Percentiles rank a stretch among this genome's conserved stretches.
phyloP scores from a whole-genome alignment of 2,113 vertebrate species.

The Pogonocichla stellata region DNA sequence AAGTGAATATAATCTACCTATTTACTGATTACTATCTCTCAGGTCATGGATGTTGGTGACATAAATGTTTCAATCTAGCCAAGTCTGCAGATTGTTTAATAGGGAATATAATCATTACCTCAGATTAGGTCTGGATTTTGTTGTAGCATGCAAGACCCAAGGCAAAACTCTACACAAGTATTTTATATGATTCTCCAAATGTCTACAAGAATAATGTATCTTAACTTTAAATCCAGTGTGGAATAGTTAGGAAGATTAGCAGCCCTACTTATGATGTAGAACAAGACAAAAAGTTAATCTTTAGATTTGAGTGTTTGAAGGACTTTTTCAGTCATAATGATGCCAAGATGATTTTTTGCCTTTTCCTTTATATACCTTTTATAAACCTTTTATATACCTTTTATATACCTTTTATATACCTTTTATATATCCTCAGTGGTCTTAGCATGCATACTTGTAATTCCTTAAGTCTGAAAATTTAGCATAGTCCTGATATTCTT shows the following conservation, averaged over 20 bases:
- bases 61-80: not conserved
- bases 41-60: not conserved
- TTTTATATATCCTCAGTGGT: not conserved
- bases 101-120: not conserved
- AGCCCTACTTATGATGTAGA: not conserved
- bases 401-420: no score
- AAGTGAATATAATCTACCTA: not conserved
- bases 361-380: not conserved
- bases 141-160: not conserved
- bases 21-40: not conserved
- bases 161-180: not conserved
- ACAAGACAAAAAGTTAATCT: not conserved
- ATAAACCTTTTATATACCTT: no score
- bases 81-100: not conserved
- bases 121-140: not conserved
- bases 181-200: not conserved
- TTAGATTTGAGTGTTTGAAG: not conserved
- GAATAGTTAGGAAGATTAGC: not conserved
- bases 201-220: not conserved
- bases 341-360: not conserved
- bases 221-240: not conserved
- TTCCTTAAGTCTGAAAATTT: not conserved
- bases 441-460: not conserved
- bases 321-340: not conserved
- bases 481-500: no score